These are phyloP conservation scores for Willisornis vidua DNA, from an alignment of 2,113 vertebrate species.

Conservation along the genomic window DNA sequence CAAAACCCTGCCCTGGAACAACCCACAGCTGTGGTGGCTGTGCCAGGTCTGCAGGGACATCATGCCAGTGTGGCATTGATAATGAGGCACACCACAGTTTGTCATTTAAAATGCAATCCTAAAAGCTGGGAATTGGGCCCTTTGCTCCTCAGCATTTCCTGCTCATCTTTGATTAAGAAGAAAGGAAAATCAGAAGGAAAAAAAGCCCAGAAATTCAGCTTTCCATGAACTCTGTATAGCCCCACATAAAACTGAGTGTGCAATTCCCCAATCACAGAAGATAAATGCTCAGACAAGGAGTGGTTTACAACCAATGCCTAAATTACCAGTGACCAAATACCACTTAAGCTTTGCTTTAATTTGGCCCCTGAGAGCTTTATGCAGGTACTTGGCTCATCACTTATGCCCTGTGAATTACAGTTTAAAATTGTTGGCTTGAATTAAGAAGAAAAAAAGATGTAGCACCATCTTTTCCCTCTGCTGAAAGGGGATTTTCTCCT, in stretches of 20 bases:
- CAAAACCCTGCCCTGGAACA: neutral
- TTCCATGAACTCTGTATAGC: fast-evolving
- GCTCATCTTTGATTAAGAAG: neutral
- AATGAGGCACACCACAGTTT: fast-evolving
- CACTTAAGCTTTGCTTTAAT: neutral
- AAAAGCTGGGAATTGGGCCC: neutral
- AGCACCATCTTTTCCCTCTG: neutral
- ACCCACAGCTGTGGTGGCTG: neutral
- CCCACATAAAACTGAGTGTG: fast-evolving
- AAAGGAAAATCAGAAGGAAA: fast-evolving
- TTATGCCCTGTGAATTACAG: neutral
- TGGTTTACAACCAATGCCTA: neutral
- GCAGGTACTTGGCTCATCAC: neutral
- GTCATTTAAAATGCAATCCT: neutral
- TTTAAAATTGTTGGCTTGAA: neutral
- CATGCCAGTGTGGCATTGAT: fast-evolving
- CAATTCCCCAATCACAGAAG: neutral
- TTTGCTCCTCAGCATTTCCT: neutral
- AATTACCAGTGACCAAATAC: neutral
- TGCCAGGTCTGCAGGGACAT: neutral
- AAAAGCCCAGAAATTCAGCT: fast-evolving
- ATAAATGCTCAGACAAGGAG: neutral
- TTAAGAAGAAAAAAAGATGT: neutral
- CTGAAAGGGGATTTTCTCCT: neutral
- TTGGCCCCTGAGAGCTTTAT: neutral